A percentile compares a stretch with the other conserved stretches of the same genome.
Evolutionary conservation across 2,113 vertebrate genomes (phyloP).

Genomic region (Pithys albifrons): DNA sequence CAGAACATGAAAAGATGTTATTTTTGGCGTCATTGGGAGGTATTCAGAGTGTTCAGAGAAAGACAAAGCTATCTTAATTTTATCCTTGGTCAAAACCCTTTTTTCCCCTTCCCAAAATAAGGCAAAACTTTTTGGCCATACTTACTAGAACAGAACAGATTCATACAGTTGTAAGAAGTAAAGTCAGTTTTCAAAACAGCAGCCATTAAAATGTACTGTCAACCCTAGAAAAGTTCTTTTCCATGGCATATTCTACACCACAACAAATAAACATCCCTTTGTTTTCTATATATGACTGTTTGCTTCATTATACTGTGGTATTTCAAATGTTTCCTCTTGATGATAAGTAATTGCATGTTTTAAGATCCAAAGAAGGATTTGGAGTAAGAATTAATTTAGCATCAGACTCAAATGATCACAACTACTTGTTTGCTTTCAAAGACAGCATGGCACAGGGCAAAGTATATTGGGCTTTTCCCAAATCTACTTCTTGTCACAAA

Average conservation of each 20-base stretch:
- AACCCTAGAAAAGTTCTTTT: background rate
- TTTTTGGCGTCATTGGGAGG: background rate
- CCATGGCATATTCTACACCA: fast-evolving
- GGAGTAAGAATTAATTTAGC: background rate
- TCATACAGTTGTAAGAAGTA: background rate
- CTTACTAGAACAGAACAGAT: background rate
- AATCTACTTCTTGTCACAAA: background rate
- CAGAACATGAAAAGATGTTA: background rate
- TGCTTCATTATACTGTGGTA: background rate
- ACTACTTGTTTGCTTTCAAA: background rate
- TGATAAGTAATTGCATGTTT: background rate
- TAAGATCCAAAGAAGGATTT: background rate
- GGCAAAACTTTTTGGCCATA: background rate
- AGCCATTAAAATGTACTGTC: background rate
- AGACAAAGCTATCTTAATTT: background rate
- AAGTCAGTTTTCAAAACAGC: background rate
- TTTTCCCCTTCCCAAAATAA: background rate
- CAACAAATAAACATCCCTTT: background rate
- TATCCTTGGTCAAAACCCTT: background rate
- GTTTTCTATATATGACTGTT: background rate
- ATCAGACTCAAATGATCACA: background rate
- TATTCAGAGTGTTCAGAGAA: background rate
- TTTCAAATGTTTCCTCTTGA: constrained; percentile 6
- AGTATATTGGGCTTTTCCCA: background rate
- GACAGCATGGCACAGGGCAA: background rate